phyloP scores from a whole-genome alignment of 2,888 invertebrate genomes.

The Adela reaumurella region DNA sequence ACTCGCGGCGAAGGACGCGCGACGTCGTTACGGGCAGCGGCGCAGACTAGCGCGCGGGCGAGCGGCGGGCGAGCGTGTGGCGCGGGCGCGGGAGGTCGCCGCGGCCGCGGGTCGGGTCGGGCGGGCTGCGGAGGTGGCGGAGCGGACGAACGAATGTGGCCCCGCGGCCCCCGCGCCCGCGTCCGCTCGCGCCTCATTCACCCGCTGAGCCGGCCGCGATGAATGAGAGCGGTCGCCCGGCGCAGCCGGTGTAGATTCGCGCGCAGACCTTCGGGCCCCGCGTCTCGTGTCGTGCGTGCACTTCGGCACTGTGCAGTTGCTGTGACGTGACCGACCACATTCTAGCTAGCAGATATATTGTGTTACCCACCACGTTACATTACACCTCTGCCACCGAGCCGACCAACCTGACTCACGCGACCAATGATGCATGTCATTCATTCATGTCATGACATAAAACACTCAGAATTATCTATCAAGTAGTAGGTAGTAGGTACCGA shows the following conservation, averaged over 20 bases:
- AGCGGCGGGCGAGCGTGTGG: neutral
- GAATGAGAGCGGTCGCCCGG: slow-evolving; percentile 5
- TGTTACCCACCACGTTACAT: neutral
- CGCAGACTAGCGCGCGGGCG: neutral
- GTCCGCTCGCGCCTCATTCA: slow-evolving; percentile 9
- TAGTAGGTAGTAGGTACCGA: too few relatives aligned
- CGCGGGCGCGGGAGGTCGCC: slow-evolving; percentile 30
- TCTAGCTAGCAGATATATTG: slow-evolving; percentile 9
- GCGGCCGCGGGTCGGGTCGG: slow-evolving; percentile 35
- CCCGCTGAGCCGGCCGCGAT: slow-evolving; percentile 3
- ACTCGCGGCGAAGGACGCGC: too few relatives aligned
- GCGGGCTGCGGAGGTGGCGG: slow-evolving; percentile 25
- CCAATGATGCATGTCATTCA: too few relatives aligned
- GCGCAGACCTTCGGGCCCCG: slow-evolving; percentile 3
- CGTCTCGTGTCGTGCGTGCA: neutral
- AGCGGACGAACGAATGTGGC: slow-evolving; percentile 13
- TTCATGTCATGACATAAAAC: too few relatives aligned
- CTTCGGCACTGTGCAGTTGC: slow-evolving; percentile 2
- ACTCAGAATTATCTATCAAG: too few relatives aligned
- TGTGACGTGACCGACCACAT: slow-evolving; percentile 6
- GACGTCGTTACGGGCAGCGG: neutral
- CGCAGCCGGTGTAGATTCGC: slow-evolving; percentile 13
- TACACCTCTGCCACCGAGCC: too few relatives aligned
- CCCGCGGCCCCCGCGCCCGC: slow-evolving; percentile 9
- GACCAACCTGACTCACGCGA: too few relatives aligned